phyloP scores from a whole-genome alignment of 2,797 vertebrate genomes.

The Nyctibius grandis region DNA sequence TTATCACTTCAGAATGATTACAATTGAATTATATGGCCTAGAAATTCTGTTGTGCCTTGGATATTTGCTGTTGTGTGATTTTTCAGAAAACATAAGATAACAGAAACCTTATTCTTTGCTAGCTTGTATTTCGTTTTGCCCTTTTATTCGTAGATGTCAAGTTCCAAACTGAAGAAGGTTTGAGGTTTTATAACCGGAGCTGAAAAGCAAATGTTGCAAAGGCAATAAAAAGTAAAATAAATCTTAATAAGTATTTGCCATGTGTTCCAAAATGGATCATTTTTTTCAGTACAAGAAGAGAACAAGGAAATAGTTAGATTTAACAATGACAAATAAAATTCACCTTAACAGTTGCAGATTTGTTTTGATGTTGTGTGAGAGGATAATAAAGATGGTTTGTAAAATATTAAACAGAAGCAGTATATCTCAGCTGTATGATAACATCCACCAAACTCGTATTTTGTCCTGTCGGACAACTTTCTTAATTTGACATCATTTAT shows the following conservation, averaged over 20 bases:
- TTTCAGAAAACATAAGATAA: constrained; percentile 2
- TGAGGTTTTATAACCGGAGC: constrained; percentile 12
- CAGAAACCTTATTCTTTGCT: neutral
- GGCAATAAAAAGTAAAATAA: constrained; percentile 47
- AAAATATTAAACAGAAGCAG: constrained; percentile 41
- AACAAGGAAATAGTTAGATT: constrained; percentile 15
- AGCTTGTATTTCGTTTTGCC: constrained; percentile 2
- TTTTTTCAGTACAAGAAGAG: neutral
- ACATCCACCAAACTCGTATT: neutral
- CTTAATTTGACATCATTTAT: neutral
- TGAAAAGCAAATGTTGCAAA: constrained; percentile 31
- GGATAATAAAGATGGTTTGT: constrained; percentile 41
- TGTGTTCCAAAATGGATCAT: neutral
- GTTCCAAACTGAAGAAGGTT: constrained; percentile 19
- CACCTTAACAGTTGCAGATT: constrained; percentile 46
- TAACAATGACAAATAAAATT: constrained; percentile 55
- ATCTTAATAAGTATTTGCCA: constrained; percentile 48
- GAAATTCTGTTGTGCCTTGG: neutral
- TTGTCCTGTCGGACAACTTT: neutral
- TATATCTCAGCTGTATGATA: constrained; percentile 19
- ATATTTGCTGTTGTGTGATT: neutral
- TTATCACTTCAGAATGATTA: neutral
- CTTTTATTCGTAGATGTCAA: constrained; percentile 30
- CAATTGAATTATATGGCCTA: neutral
- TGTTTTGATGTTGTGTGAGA: constrained; percentile 17